Conservation (phyloP, 2,888 invertebrate genomes). For the Liodrosophila aerea region DNA sequence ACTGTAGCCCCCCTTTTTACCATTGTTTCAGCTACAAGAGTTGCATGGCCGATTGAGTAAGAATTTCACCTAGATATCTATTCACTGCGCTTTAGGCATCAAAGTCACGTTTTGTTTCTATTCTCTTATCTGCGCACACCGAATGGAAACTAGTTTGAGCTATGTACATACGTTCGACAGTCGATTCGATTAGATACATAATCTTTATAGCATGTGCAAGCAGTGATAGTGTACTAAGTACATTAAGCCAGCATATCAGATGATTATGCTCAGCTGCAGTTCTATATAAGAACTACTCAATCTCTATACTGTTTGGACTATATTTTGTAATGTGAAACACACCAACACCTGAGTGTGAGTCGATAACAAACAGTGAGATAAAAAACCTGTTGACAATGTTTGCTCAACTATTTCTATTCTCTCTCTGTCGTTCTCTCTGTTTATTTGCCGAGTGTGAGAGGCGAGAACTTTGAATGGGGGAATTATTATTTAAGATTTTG, state of each 20-base stretch:
- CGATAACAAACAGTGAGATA: conserved; percentile 21
- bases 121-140: conserved; percentile 44
- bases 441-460: conserved; percentile 30
- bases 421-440: conserved; percentile 14
- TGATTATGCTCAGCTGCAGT: no score
- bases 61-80: conserved; percentile 17
- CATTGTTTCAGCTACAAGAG: conserved; percentile 9
- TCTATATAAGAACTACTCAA: no score
- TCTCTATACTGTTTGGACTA: neutral
- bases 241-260: no score
- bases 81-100: conserved; percentile 6
- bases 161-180: no score
- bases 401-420: conserved; percentile 8
- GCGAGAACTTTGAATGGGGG: conserved; percentile 28
- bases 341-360: conserved; percentile 21
- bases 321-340: conserved; percentile 30
- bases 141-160: no score
- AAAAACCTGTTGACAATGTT: conserved; percentile 35
- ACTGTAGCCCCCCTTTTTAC: no score
- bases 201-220: no score
- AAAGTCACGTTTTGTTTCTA: conserved; percentile 31
- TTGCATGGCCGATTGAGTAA: conserved; percentile 21
- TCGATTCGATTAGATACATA: no score
- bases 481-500: conserved; percentile 24
- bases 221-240: no score